Percentiles rank a stretch among this genome's conserved stretches.
phyloP scores from a whole-genome alignment of 2,113 vertebrate genomes.

The Etheostoma spectabile region DNA sequence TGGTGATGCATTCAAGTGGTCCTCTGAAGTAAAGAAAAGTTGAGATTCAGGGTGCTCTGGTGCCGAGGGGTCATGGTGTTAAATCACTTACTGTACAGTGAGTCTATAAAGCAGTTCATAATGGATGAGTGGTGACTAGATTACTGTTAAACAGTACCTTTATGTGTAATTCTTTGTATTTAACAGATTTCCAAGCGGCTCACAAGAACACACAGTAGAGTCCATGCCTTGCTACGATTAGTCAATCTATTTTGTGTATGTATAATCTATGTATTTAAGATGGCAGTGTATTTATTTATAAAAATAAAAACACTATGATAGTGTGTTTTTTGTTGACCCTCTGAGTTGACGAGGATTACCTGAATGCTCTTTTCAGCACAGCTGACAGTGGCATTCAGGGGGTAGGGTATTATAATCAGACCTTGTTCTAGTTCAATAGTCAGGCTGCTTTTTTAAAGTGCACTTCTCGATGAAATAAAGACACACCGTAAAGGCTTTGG shows the following conservation, averaged over 20 bases:
- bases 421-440: constrained; percentile 21
- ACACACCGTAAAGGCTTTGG: not conserved
- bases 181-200: not conserved
- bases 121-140: not conserved
- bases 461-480: constrained; percentile 15
- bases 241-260: no score
- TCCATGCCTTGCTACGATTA: not conserved
- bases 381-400: constrained; percentile 2
- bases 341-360: not conserved
- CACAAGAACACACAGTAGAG: not conserved
- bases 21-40: not conserved
- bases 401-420: constrained; percentile 39
- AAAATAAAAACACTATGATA: not conserved
- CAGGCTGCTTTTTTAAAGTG: constrained; percentile 22
- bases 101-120: not conserved
- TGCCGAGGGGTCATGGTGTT: not conserved
- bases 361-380: not conserved
- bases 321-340: not conserved
- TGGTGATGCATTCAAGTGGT: constrained; percentile 5
- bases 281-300: not conserved
- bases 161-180: not conserved
- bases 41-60: not conserved
- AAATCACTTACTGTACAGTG: not conserved
- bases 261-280: no score
- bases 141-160: not conserved